Conservation (phyloP, 2,888 invertebrate genomes). For the Ormia ochracea region DNA sequence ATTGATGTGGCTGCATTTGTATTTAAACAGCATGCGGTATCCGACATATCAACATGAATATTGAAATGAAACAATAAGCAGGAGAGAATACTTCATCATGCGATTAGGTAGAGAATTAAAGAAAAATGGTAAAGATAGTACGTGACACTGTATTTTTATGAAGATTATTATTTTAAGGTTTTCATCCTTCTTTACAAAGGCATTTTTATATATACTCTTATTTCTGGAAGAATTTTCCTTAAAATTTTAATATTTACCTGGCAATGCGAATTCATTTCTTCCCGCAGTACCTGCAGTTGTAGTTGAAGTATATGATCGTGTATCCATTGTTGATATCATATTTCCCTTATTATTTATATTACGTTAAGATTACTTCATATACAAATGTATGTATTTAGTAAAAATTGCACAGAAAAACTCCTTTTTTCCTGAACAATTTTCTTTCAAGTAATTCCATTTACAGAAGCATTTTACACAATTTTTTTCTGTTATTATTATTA, state of each 20-base stretch:
- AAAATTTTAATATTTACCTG: constrained; percentile 69
- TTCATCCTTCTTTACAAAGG: constrained; percentile 36
- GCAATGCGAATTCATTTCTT: constrained; percentile 75
- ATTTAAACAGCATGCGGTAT: too few relatives aligned
- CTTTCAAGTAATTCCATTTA: constrained; percentile 18
- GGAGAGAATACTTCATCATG: too few relatives aligned
- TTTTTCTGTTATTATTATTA: constrained; percentile 14
- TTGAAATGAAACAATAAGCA: too few relatives aligned
- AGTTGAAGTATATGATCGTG: constrained; percentile 72
- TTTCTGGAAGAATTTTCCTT: neutral
- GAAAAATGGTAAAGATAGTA: too few relatives aligned
- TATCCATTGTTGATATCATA: constrained; percentile 77
- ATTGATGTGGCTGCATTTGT: too few relatives aligned
- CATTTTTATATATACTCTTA: neutral
- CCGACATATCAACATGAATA: too few relatives aligned
- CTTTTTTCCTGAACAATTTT: constrained; percentile 30
- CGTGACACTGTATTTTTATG: constrained; percentile 34
- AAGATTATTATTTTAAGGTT: constrained; percentile 35
- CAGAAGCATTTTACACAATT: neutral
- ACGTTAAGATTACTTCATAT: constrained; percentile 55
- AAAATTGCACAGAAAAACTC: constrained; percentile 17
- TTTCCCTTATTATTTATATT: constrained; percentile 58
- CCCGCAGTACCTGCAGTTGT: constrained; percentile 63
- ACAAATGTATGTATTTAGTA: constrained; percentile 18
- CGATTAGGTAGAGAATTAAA: too few relatives aligned